phyloP scores from a whole-genome alignment of 2,888 invertebrate species.

The Drosophila maculinotata region DNA sequence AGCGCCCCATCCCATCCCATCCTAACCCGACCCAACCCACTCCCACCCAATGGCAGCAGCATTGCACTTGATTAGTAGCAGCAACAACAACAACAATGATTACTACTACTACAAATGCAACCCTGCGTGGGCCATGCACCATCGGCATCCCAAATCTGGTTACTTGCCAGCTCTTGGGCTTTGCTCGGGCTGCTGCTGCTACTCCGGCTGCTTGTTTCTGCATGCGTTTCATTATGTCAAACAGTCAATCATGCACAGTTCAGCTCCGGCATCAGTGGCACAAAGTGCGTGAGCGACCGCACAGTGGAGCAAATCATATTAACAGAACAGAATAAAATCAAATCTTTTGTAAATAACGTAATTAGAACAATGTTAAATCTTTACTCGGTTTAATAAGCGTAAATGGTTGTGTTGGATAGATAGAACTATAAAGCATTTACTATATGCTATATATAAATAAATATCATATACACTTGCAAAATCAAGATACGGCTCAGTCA shows the following conservation, averaged over 20 bases:
- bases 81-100: constrained; percentile 37
- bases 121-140: constrained; percentile 28
- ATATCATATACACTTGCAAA: too few relatives aligned
- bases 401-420: too few relatives aligned
- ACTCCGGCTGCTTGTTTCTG: constrained; percentile 55
- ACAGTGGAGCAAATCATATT: constrained; percentile 43
- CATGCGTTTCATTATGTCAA: constrained; percentile 79
- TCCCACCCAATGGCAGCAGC: constrained; percentile 34
- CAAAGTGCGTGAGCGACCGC: constrained; percentile 42
- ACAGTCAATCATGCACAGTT: constrained; percentile 78
- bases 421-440: too few relatives aligned
- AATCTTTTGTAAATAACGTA: too few relatives aligned
- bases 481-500: too few relatives aligned
- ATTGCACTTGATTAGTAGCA: constrained; percentile 73
- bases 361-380: too few relatives aligned
- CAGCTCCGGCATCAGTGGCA: constrained; percentile 51
- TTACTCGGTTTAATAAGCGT: too few relatives aligned
- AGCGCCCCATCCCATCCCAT: neutral
- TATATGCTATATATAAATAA: too few relatives aligned
- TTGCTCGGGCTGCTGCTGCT: too few relatives aligned
- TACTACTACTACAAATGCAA: constrained; percentile 39
- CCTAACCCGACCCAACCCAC: neutral
- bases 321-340: neutral
- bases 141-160: constrained; percentile 46
- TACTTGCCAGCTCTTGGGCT: constrained; percentile 37